Conservation (phyloP, 2,888 invertebrate genomes). For the Machimus rusticus region DNA sequence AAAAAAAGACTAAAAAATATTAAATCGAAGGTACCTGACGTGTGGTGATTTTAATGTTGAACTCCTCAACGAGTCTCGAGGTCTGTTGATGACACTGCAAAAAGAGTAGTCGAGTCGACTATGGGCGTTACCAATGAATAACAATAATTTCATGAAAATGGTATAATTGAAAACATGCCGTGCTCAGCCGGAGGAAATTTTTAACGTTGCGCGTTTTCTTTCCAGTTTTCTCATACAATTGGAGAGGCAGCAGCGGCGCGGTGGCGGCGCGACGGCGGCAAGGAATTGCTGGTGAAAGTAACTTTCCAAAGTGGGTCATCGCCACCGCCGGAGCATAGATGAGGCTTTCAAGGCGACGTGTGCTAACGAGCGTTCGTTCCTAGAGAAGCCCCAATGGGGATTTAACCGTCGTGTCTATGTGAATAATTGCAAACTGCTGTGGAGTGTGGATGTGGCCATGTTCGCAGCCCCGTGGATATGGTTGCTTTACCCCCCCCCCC, state of each 20-base stretch:
- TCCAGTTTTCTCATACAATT: neutral
- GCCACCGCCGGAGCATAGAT: conserved; percentile 18
- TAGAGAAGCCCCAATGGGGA: conserved; percentile 9
- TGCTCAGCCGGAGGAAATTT: neutral
- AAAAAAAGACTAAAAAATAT: neutral
- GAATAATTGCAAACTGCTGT: neutral
- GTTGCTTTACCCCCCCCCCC: neutral
- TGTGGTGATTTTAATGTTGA: neutral
- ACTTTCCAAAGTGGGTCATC: conserved; percentile 27
- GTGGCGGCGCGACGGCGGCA: neutral
- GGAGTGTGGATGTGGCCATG: neutral
- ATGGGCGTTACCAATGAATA: neutral
- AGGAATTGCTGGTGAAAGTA: conserved; percentile 29
- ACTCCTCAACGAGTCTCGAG: neutral
- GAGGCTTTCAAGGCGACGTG: conserved; percentile 20
- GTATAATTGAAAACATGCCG: neutral
- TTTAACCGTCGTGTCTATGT: conserved; percentile 2
- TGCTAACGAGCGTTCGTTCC: conserved; percentile 13
- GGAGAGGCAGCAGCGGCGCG: neutral
- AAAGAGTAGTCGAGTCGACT: neutral
- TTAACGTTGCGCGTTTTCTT: neutral
- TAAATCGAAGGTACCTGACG: neutral
- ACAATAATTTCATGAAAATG: neutral
- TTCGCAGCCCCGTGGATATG: neutral
- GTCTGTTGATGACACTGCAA: neutral